phyloP scores from a whole-genome alignment of 2,797 vertebrate genomes.

The Myripristis jacobus region DNA sequence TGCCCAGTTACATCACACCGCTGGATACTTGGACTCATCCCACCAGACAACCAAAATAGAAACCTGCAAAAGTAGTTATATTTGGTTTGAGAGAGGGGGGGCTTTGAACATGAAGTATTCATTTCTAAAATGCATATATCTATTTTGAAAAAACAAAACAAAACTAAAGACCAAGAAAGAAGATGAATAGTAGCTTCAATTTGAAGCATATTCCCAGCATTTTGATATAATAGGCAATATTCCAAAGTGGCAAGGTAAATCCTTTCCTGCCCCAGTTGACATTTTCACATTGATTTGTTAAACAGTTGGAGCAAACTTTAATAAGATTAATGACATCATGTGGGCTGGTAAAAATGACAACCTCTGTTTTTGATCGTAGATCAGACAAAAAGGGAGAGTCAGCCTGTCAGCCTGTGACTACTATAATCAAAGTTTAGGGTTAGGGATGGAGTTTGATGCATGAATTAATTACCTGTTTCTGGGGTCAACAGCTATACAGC shows the following conservation, averaged over 20 bases:
- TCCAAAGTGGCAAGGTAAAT: constrained; percentile 17
- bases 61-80: constrained; percentile 80
- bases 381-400: constrained; percentile 25
- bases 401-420: too few species aligned
- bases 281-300: constrained; percentile 10
- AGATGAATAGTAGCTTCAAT: constrained; percentile 5
- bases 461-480: constrained; percentile 85
- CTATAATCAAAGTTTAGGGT: too few species aligned
- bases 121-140: not conserved
- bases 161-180: not conserved
- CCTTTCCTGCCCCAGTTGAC: constrained; percentile 4
- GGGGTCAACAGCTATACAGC: constrained; percentile 86
- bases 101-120: not conserved
- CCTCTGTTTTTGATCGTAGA: constrained; percentile 17
- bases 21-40: constrained; percentile 81
- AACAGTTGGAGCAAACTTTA: not conserved
- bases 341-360: not conserved
- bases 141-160: not conserved
- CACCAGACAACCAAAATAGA: constrained; percentile 91
- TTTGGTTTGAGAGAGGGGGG: not conserved
- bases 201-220: constrained; percentile 9
- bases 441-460: too few species aligned
- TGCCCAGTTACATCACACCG: constrained; percentile 76
- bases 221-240: constrained; percentile 19
- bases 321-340: constrained; percentile 9